phyloP scores from a whole-genome alignment of 2,113 vertebrate genomes.

The Macaca mulatta region DNA sequence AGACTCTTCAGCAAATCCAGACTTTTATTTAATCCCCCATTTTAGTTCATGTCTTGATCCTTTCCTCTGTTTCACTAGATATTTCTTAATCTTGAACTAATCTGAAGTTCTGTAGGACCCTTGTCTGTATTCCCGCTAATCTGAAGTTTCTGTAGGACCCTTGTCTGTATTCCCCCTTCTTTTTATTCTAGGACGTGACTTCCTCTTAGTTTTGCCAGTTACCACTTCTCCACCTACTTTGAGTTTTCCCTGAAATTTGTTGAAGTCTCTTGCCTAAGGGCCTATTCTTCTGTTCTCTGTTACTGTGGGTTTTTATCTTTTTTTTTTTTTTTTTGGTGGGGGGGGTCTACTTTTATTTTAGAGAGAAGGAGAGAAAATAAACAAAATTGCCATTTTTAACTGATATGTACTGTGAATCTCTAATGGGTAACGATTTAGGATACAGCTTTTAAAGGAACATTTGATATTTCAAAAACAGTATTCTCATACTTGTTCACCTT shows the following conservation, averaged over 20 bases:
- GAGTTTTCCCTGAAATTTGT: not conserved
- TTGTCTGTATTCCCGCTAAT: not conserved
- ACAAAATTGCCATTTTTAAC: conserved; percentile 1
- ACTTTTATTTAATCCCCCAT: not conserved
- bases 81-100: not conserved
- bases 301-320: not conserved
- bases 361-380: not conserved
- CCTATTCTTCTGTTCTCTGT: not conserved
- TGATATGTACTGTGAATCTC: not conserved
- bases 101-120: not conserved
- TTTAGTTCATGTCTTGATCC: not conserved
- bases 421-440: not conserved
- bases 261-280: not conserved
- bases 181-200: conserved; percentile 6
- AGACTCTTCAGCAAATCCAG: not conserved
- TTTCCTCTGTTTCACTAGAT: not conserved
- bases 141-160: not conserved
- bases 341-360: not conserved
- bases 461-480: not conserved
- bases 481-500: not conserved
- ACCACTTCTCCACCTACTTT: not conserved
- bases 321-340: not conserved
- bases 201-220: not conserved
- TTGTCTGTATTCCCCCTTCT: not conserved
- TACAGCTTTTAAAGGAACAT: not conserved